Percentiles rank a stretch among this genome's conserved stretches.
phyloP scores from a whole-genome alignment of 2,797 vertebrate species.

The Coregonus ussuriensis region DNA sequence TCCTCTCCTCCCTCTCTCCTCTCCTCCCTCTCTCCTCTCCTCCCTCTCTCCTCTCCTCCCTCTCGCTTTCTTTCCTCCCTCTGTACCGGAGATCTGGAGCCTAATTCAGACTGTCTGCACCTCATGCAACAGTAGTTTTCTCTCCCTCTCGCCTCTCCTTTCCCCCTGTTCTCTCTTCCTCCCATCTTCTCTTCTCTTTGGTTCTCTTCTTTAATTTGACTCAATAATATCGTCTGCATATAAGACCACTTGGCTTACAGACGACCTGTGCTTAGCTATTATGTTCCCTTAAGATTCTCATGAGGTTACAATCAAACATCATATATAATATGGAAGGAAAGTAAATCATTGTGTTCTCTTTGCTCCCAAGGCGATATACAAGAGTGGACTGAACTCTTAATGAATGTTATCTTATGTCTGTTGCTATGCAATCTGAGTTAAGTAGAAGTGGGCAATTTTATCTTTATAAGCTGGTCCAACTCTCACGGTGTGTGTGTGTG shows the following conservation, averaged over 20 bases:
- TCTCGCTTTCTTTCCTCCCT: not conserved
- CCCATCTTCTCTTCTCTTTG: not conserved
- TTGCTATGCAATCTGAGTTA: too few species aligned
- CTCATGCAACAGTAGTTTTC: not conserved
- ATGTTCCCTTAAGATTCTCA: not conserved
- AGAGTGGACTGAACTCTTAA: too few species aligned
- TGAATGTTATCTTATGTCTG: too few species aligned
- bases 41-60: not conserved
- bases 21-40: not conserved
- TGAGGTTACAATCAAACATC: not conserved
- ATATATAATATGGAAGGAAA: not conserved
- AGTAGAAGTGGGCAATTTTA: too few species aligned
- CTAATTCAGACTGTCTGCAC: not conserved
- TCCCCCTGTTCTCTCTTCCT: not conserved
- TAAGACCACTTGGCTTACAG: not conserved
- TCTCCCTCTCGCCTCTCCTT: not conserved
- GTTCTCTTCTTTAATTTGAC: not conserved
- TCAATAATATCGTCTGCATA: not conserved
- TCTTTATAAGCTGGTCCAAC: too few species aligned
- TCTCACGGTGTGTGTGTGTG: too few species aligned
- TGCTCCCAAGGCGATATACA: not conserved
- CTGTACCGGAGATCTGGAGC: not conserved
- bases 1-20: not conserved
- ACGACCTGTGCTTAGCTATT: not conserved
- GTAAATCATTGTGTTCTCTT: not conserved